Evolutionary conservation across 2,797 vertebrate genomes (phyloP).

Genomic region (Argya squamiceps): DNA sequence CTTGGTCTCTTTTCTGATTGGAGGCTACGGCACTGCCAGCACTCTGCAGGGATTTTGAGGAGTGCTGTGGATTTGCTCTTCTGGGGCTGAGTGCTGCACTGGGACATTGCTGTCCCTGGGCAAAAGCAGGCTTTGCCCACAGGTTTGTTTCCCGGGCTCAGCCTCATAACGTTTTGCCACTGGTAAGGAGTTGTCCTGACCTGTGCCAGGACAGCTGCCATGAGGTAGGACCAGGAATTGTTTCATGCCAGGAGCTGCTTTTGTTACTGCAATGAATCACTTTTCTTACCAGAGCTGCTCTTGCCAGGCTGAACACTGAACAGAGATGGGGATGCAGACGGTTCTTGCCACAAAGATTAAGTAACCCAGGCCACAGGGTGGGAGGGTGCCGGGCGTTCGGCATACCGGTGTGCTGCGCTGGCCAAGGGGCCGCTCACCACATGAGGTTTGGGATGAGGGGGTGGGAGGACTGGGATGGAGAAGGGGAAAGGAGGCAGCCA

Average conservation of each 20-base stretch:
- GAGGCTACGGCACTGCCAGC: fast-evolving
- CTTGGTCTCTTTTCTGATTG: background rate
- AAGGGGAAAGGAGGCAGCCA: background rate
- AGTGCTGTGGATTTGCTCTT: fast-evolving
- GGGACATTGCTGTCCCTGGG: background rate
- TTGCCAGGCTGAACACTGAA: background rate
- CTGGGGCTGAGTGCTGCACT: fast-evolving
- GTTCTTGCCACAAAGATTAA: background rate
- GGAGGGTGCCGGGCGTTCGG: fast-evolving
- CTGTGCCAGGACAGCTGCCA: background rate
- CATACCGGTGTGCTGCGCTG: background rate
- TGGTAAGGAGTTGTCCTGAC: background rate
- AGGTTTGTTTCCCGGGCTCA: background rate
- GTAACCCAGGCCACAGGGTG: background rate
- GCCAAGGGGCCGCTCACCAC: fast-evolving
- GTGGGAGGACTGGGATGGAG: background rate
- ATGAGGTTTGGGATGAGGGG: background rate
- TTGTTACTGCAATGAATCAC: conserved; percentile 5
- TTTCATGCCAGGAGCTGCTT: background rate
- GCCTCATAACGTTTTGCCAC: background rate
- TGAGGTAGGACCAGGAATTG: background rate
- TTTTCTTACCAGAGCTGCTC: background rate
- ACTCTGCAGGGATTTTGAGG: background rate
- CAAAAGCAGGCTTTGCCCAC: background rate
- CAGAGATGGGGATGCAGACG: background rate